These are phyloP conservation scores for Microcebus lehilahytsara DNA, from an alignment of 2,113 vertebrate species.

Conservation along the genomic window DNA sequence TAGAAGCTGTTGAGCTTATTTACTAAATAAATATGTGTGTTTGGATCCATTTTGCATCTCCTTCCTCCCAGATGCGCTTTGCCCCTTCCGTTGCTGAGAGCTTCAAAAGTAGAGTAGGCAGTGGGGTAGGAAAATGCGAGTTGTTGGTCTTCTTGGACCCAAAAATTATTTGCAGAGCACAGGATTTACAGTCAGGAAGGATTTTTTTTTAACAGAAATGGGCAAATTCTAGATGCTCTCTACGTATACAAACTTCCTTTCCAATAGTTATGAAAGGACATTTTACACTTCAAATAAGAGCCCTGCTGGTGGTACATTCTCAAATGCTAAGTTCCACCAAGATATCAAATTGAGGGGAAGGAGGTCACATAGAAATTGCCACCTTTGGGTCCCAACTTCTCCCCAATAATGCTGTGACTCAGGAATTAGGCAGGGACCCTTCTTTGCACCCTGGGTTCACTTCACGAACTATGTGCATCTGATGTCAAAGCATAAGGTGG, in stretches of 20 bases:
- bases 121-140: conserved; percentile 31
- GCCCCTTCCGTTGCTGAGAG: not conserved
- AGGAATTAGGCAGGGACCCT: not conserved
- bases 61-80: not conserved
- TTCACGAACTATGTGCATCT: not conserved
- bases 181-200: conserved; percentile 60
- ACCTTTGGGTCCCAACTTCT: not conserved
- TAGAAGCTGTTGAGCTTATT: conserved; percentile 54
- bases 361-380: not conserved
- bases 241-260: conserved; percentile 57
- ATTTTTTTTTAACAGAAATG: conserved; percentile 41
- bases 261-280: conserved; percentile 63
- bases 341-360: conserved; percentile 1
- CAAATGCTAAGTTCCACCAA: conserved; percentile 16
- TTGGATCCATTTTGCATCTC: conserved; percentile 43
- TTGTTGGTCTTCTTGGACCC: conserved; percentile 62
- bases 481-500: not conserved
- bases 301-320: not conserved
- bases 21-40: conserved; percentile 52
- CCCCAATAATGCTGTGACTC: not conserved
- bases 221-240: conserved; percentile 60
- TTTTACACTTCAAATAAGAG: conserved; percentile 62
- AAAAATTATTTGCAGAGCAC: conserved; percentile 69
- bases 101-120: not conserved
- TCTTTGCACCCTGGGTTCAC: not conserved